Base-by-base conservation (phyloP, 1,140 invertebrate species). In the Rhyzopertha dominica region DNA sequence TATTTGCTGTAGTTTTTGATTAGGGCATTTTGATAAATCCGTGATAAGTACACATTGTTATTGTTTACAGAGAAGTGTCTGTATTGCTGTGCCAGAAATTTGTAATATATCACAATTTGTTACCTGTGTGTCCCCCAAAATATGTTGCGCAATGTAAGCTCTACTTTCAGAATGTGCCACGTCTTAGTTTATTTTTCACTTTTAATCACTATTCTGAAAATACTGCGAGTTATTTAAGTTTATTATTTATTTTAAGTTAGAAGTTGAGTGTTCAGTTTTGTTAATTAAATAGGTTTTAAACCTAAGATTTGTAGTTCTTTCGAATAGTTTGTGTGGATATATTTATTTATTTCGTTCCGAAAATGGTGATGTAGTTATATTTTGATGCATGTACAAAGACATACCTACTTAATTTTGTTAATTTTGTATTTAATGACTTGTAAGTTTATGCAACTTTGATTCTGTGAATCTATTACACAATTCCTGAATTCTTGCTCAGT, bases 331-430 rank as follows among this genome's bases (percentile, higher is more conserved):
- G 51, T 54, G 49, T 54, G n/a, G n/a, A n/a, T n/a, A 51, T 51
- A 54, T 51, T 55, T 51, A 52, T 52, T 52, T 44, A 28, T 39
- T 43, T 43, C 43, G 31, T 47, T 45, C 43, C 47, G n/a, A 35
- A 22, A 34, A 52, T 47, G 48, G 45, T 52, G 45, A 48, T 51
- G 37, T 46, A 44, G 39, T 40, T 42, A 30, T 43, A 47, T 43
- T 41, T 51, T 51, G 48, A 42, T 48, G 53, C 53, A 45, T 55
- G 49, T 52, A 55, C 53, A 55, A 55, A 55, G 49, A 51, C 38
- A 55, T 55, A 51, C 42, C 49, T 55, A 55, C 49, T 55, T 55
- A 51, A 54, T 43, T 55, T 54, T 54, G 47, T 53, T 53, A 53
- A 43, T 43, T 54, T 47, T 51, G 28, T 54, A 54, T 51, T 42